Percentiles rank a stretch among this genome's conserved stretches.
phyloP scores from a whole-genome alignment of 1,140 invertebrate species.

The Rhopalosiphum padi region DNA sequence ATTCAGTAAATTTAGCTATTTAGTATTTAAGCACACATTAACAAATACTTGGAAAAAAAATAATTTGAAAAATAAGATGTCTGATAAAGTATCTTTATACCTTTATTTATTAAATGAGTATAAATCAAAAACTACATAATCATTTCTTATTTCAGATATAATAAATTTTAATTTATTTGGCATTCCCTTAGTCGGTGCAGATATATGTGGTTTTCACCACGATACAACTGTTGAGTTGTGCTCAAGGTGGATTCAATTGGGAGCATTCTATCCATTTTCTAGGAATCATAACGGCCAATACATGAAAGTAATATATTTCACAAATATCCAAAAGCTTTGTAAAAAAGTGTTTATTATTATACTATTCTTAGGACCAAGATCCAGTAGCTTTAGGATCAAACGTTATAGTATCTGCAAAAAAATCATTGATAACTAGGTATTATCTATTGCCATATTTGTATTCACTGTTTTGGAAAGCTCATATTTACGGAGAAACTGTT shows the following conservation, averaged over 20 bases:
- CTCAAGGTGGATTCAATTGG: conserved; percentile 81
- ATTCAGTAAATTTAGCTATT: too few relatives aligned
- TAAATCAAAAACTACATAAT: neutral
- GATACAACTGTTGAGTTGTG: conserved; percentile 80
- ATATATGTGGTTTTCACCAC: conserved; percentile 88
- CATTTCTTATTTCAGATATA: conserved; percentile 67
- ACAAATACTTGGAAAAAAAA: too few relatives aligned
- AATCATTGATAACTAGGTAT: conserved; percentile 75
- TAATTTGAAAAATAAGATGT: too few relatives aligned
- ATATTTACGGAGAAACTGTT: conserved; percentile 75
- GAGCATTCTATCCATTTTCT: conserved; percentile 87
- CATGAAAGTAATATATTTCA: conserved; percentile 71
- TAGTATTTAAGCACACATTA: too few relatives aligned
- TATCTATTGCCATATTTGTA: conserved; percentile 82
- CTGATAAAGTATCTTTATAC: too few relatives aligned
- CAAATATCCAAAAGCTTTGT: too few relatives aligned
- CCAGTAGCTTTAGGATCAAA: conserved; percentile 75
- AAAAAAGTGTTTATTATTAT: too few relatives aligned
- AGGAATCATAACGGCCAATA: conserved; percentile 79
- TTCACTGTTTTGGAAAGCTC: conserved; percentile 77
- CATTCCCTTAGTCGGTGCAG: conserved; percentile 84
- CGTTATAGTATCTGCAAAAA: conserved; percentile 72
- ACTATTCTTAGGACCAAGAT: conserved; percentile 74
- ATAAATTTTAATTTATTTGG: conserved; percentile 85
- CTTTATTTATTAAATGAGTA: too few relatives aligned